Percentiles rank a stretch among this genome's conserved stretches.
phyloP scores from a whole-genome alignment of 1,140 invertebrate genomes.

The Calephelis nemesis region DNA sequence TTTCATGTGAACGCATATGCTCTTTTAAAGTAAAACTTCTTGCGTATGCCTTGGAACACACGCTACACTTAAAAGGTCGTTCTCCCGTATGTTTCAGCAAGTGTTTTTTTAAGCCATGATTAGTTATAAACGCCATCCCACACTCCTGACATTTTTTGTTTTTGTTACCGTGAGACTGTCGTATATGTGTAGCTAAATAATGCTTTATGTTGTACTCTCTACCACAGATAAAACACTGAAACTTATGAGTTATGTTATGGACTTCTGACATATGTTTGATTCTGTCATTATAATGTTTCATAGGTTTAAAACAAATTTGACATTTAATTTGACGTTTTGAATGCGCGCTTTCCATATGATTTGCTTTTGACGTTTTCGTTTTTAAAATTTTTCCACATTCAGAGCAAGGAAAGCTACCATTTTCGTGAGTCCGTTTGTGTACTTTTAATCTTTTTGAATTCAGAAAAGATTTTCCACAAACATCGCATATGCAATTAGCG shows the following conservation, averaged over 20 bases:
- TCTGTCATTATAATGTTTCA: conserved; percentile 70
- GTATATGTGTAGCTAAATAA: conserved; percentile 64
- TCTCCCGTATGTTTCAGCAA: conserved; percentile 60
- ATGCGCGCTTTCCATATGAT: conserved; percentile 65
- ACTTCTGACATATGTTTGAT: conserved; percentile 68
- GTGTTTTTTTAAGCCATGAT: conserved; percentile 65
- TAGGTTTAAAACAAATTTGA: conserved; percentile 64
- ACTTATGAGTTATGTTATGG: conserved; percentile 62
- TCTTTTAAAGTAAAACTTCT: conserved; percentile 56
- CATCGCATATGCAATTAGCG: conserved; percentile 66
- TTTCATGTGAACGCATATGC: conserved; percentile 56
- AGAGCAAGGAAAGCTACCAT: conserved; percentile 49
- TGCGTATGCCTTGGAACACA: conserved; percentile 57
- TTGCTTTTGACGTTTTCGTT: conserved; percentile 57
- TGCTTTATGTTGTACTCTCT: conserved; percentile 65
- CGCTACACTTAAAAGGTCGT: conserved; percentile 45
- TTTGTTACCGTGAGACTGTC: conserved; percentile 63
- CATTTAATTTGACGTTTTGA: conserved; percentile 59
- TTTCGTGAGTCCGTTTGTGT: conserved; percentile 60
- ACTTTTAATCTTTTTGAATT: conserved; percentile 64
- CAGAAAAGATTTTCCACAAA: conserved; percentile 65
- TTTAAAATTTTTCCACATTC: conserved; percentile 61
- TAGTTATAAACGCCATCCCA: conserved; percentile 66
- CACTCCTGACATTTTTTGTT: conserved; percentile 64
- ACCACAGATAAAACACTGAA: conserved; percentile 56